Percentiles rank a stretch among this genome's conserved stretches.
Conservation (phyloP, 1,140 invertebrate genomes). For the Asbolus verrucosus region DNA sequence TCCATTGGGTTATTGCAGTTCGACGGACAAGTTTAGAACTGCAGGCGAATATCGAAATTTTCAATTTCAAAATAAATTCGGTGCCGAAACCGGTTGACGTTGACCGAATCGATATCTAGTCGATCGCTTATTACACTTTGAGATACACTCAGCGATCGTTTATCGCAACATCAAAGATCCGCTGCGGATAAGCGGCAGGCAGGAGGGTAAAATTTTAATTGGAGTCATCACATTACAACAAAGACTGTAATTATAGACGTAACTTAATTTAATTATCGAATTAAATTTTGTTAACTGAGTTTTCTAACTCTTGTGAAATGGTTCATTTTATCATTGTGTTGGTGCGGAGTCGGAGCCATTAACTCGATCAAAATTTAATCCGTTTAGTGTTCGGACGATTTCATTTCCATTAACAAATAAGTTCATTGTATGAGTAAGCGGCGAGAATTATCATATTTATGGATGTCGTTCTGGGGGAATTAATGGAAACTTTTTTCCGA, state of each 20-base stretch:
- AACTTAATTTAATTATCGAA: constrained; percentile 42
- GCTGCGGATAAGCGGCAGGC: too few species aligned
- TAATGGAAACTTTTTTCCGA: constrained; percentile 4
- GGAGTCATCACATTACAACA: constrained; percentile 39
- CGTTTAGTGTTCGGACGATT: constrained; percentile 57
- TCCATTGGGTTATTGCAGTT: too few species aligned
- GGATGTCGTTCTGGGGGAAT: neutral
- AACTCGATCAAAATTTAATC: constrained; percentile 60
- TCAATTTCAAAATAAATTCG: too few species aligned
- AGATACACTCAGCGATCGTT: too few species aligned
- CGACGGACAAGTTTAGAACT: too few species aligned
- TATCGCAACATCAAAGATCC: too few species aligned
- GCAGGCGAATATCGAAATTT: too few species aligned
- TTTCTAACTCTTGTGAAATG: constrained; percentile 39
- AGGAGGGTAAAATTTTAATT: constrained; percentile 20
- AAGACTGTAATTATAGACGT: constrained; percentile 40
- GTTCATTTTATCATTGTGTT: constrained; percentile 56
- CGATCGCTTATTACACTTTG: too few species aligned
- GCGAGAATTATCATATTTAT: constrained; percentile 37
- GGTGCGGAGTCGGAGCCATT: constrained; percentile 54
- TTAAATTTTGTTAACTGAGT: constrained; percentile 41
- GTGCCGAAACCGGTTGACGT: too few species aligned
- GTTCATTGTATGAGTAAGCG: constrained; percentile 48
- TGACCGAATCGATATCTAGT: too few species aligned
- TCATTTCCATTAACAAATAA: constrained; percentile 61